Evolutionary conservation across 2,113 vertebrate genomes (phyloP).

Genomic region (Thunnus thynnus): DNA sequence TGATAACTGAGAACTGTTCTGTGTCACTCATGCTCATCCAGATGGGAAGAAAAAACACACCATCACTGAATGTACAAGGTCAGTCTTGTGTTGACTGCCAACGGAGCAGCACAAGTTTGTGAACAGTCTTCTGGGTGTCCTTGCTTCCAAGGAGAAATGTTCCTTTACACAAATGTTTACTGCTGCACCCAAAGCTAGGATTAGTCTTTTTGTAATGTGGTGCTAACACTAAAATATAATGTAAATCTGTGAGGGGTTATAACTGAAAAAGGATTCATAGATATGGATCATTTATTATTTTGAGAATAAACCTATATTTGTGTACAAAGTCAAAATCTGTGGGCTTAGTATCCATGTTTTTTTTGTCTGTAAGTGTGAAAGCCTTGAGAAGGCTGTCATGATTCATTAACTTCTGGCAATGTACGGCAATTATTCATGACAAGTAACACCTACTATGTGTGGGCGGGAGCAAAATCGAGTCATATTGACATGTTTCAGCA

Average conservation of each 20-base stretch:
- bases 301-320: not conserved
- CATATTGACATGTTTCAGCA: slow-evolving; percentile 72
- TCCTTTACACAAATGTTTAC: not conserved
- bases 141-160: not conserved
- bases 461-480: slow-evolving; percentile 58
- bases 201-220: not conserved
- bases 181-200: not conserved
- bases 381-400: slow-evolving; percentile 45
- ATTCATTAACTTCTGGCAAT: slow-evolving; percentile 68
- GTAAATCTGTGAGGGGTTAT: not conserved
- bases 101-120: not conserved
- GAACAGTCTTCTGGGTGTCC: not conserved
- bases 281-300: not conserved
- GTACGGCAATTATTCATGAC: slow-evolving; percentile 65
- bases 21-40: not conserved
- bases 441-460: slow-evolving; percentile 67
- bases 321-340: not conserved
- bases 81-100: not conserved
- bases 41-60: not conserved
- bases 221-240: not conserved
- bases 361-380: slow-evolving; percentile 33
- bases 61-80: not conserved
- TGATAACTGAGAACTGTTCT: not conserved
- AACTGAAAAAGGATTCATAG: too few relatives aligned
- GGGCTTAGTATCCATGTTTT: slow-evolving; percentile 7